Evolutionary conservation across 2,113 vertebrate species (phyloP), one percentile per base, ranked within the genome.

Genomic region (Nothobranchius furzeri): DNA sequence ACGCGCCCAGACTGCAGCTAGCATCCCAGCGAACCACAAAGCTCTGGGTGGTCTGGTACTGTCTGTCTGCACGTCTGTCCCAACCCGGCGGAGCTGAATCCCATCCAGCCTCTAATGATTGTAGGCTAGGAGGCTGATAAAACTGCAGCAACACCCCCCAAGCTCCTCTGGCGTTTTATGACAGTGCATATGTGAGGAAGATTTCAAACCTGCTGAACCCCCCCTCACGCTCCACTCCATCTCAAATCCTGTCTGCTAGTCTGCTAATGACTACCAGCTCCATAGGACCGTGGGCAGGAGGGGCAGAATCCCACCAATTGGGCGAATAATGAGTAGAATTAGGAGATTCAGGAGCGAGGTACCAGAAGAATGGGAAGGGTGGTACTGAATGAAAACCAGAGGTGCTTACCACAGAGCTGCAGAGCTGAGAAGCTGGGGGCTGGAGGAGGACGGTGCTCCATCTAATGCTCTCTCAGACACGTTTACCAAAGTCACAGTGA

Each of bases 311-410:
- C 86, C 90, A 81, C 86, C 91, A 94, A 93, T 93, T 91, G 90
- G 91, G 93, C 93, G 86, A 93, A 94, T 93, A 93, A 94, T 91
- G 89, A 91, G 87, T 88, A 91, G 86, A 93, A 94, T 93, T 91
- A 91, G 86, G 89, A 93, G 91, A 94, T 92, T 92, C 90, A 80
- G 85, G 83, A 84, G 78, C 67, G 82, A 87, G 80, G 87, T 85
- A 74, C 77, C 81, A 83, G 72, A 71, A 77, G 66, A 70, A 67
- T 64, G 66, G 64, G 55, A 64, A 52, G 70, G 84, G 82, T 86
- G 85, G 74, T 72, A 53, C 70, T 54, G 85, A 92, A 93, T 92
- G 89, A 90, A 92, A 93, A 92, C 91, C 91, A 93, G 93, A 92
- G 90, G 87, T 89, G 84, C 83, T 86, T 63, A 73, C 87, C 81